Evolutionary conservation across 1,140 invertebrate genomes (phyloP).

Genomic region (Mizuhopecten yessoensis): DNA sequence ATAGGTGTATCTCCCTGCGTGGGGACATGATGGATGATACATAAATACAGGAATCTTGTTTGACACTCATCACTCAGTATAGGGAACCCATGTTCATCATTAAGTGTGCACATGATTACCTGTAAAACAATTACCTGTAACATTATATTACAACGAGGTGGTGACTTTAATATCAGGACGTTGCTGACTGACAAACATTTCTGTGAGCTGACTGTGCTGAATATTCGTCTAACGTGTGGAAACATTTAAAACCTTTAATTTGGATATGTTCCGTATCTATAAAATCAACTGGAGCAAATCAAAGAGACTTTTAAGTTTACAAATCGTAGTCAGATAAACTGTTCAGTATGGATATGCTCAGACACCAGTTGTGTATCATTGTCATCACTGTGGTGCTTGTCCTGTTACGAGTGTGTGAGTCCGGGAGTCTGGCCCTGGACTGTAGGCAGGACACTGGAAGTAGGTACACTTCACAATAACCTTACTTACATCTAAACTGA

Average conservation of each 20-base stretch:
- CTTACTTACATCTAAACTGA: no score
- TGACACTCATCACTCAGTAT: background rate
- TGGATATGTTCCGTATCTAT: background rate
- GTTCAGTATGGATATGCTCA: background rate
- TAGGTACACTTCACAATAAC: background rate
- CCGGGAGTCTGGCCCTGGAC: background rate
- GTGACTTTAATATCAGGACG: background rate
- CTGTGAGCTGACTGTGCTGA: background rate
- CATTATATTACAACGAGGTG: background rate
- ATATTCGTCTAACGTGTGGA: background rate
- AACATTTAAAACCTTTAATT: no score
- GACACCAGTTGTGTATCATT: background rate
- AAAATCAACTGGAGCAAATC: background rate
- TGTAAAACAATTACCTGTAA: background rate
- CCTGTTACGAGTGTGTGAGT: background rate
- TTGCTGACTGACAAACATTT: background rate
- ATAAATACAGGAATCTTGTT: background rate
- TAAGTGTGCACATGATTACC: background rate
- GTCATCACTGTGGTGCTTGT: background rate
- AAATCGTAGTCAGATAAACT: background rate
- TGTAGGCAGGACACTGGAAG: background rate
- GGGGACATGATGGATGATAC: background rate
- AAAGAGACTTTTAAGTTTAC: background rate
- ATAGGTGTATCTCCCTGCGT: background rate
- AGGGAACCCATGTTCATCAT: background rate